Evolutionary conservation across 2,113 vertebrate species (phyloP).

Genomic region (Tragelaphus scriptus): DNA sequence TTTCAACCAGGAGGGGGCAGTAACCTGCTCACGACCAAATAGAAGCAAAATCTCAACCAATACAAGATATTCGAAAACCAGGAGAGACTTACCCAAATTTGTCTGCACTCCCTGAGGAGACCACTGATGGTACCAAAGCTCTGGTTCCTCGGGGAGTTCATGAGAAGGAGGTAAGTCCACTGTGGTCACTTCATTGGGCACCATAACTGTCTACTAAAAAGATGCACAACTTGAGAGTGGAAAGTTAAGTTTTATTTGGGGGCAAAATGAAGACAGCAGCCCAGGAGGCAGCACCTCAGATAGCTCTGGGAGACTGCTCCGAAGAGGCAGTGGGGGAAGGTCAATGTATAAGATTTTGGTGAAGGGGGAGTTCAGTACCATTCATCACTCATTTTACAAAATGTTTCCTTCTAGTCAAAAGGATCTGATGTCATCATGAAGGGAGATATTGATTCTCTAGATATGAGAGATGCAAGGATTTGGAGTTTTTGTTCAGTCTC

Average conservation of each 20-base stretch:
- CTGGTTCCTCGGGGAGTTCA: not conserved
- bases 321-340: not conserved
- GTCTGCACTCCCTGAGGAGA: not conserved
- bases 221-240: not conserved
- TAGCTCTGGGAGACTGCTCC: not conserved
- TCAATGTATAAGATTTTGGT: not conserved
- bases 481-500: not conserved
- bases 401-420: not conserved
- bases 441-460: not conserved
- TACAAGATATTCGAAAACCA: fast-evolving
- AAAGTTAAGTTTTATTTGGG: not conserved
- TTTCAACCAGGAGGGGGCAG: fast-evolving
- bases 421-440: not conserved
- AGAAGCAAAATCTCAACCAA: not conserved
- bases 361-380: not conserved
- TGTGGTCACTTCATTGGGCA: not conserved
- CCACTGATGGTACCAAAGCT: not conserved
- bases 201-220: not conserved
- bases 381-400: not conserved
- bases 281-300: fast-evolving
- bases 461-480: not conserved
- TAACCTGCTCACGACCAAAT: not conserved
- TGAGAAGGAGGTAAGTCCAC: not conserved
- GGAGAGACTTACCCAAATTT: not conserved
- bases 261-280: not conserved